phyloP scores from a whole-genome alignment of 2,888 invertebrate genomes.

The Epirrhoe tristata region DNA sequence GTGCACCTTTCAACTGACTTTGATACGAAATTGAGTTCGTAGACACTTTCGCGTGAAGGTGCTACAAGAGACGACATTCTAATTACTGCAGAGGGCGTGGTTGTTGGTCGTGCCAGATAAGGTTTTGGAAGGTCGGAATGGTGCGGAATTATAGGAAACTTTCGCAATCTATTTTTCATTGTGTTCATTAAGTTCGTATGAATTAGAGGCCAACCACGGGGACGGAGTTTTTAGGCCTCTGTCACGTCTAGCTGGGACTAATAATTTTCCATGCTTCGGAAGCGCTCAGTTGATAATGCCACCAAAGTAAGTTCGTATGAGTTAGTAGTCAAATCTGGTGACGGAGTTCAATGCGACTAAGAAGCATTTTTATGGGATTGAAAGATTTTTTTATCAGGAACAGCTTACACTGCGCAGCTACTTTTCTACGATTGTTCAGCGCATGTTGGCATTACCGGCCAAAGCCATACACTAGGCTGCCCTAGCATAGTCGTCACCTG shows the following conservation, averaged over 20 bases:
- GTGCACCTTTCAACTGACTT: conserved; percentile 34
- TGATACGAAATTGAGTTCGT: conserved; percentile 48
- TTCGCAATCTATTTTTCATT: not conserved
- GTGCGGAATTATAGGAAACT: not conserved
- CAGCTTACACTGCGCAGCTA: too few relatives aligned
- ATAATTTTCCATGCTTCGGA: too few relatives aligned
- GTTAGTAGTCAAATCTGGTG: too few relatives aligned
- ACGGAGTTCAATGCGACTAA: too few relatives aligned
- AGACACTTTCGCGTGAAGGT: conserved; percentile 52
- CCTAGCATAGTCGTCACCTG: conserved; percentile 62
- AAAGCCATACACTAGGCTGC: not conserved
- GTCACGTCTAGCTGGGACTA: too few relatives aligned
- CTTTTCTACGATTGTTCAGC: not conserved
- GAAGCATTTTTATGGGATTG: not conserved
- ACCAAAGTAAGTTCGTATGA: too few relatives aligned
- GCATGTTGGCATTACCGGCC: conserved; percentile 2
- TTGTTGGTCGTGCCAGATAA: conserved; percentile 32
- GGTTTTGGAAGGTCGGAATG: conserved; percentile 11
- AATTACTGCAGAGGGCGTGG: conserved; percentile 73
- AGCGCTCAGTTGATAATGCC: too few relatives aligned
- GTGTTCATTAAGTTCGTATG: not conserved
- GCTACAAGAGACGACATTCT: conserved; percentile 68
- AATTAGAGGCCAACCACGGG: too few relatives aligned
- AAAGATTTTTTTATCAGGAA: not conserved
- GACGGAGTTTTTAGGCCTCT: too few relatives aligned